These are phyloP conservation scores for Leptopilina drosophilae DNA, from an alignment of 2,888 invertebrate genomes.

Conservation along the genomic window DNA sequence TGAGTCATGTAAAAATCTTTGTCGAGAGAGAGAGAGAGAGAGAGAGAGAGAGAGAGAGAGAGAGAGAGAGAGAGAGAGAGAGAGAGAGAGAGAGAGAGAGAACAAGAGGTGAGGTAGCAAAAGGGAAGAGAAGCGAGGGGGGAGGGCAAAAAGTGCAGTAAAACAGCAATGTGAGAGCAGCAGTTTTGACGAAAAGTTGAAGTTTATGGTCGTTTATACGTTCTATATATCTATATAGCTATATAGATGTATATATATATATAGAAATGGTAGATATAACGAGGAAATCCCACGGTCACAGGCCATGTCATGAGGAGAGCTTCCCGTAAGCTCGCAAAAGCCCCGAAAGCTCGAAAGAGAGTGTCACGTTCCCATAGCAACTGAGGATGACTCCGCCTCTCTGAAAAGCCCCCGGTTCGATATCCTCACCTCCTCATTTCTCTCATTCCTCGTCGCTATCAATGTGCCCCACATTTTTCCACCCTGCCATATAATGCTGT, in stretches of 20 bases:
- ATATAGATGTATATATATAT: not conserved
- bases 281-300: slow-evolving; percentile 52
- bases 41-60: not conserved
- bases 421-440: slow-evolving; percentile 68
- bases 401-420: slow-evolving; percentile 72
- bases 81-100: not conserved
- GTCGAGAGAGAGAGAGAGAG: not conserved
- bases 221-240: too few species aligned
- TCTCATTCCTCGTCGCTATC: slow-evolving; percentile 59
- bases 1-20: slow-evolving; percentile 33
- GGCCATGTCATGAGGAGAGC: slow-evolving; percentile 55
- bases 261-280: slow-evolving; percentile 45
- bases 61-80: not conserved
- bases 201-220: slow-evolving; percentile 45
- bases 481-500: slow-evolving; percentile 50
- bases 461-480: slow-evolving; percentile 71
- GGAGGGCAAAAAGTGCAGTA: slow-evolving; percentile 11
- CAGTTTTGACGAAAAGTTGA: slow-evolving; percentile 37
- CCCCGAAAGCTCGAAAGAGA: slow-evolving; percentile 72
- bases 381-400: slow-evolving; percentile 74
- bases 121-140: too few species aligned
- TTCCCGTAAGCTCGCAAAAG: slow-evolving; percentile 62
- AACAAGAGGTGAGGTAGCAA: too few species aligned
- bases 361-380: slow-evolving; percentile 75
- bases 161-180: slow-evolving; percentile 33